Evolutionary conservation across 2,888 invertebrate species (phyloP).

Genomic region (Chirona hameri): DNA sequence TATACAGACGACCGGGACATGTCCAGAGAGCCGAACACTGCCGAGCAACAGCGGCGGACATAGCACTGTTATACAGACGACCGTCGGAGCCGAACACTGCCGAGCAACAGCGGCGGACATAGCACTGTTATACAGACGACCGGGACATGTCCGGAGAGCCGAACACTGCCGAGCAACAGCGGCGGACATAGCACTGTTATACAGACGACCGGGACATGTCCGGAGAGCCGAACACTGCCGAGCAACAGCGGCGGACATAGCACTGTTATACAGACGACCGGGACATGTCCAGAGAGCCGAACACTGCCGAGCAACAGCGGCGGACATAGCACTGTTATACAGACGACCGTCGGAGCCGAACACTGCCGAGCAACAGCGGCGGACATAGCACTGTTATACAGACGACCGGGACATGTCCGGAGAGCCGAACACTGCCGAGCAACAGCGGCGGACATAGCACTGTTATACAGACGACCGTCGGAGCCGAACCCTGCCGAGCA

Average conservation of each 20-base stretch:
- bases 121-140: not conserved
- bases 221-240: not conserved
- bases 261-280: not conserved
- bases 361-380: conserved; percentile 57
- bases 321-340: too few species aligned
- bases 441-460: not conserved
- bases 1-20: not conserved
- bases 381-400: not conserved
- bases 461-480: not conserved
- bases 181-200: not conserved
- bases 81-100: conserved; percentile 80
- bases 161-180: not conserved
- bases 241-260: not conserved
- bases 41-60: too few species aligned
- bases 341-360: conserved; percentile 66
- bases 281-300: not conserved
- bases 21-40: conserved; percentile 28
- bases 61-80: too few species aligned
- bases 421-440: not conserved
- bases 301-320: conserved; percentile 13
- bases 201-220: not conserved
- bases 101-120: not conserved
- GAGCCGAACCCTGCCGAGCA: not conserved
- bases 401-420: not conserved
- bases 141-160: not conserved